A percentile compares a stretch with the other conserved stretches of the same genome.
phyloP scores from a whole-genome alignment of 2,888 invertebrate genomes.

The Odontocerum albicorne region DNA sequence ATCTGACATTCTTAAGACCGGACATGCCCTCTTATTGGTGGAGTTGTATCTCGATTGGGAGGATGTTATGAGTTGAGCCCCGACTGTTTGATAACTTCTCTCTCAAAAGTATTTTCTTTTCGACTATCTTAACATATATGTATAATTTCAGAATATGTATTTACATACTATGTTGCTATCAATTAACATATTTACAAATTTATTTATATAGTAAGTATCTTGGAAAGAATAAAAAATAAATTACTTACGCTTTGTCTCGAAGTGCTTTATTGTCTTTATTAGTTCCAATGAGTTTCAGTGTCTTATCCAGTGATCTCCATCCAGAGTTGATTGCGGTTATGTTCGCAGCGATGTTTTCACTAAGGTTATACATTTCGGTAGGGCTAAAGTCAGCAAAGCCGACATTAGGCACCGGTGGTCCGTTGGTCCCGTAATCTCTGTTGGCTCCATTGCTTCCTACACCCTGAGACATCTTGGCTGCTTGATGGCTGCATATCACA shows the following conservation, averaged over 20 bases:
- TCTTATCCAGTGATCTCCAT: conserved; percentile 70
- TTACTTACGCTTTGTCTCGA: conserved; percentile 64
- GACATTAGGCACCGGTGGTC: conserved; percentile 65
- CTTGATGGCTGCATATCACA: conserved; percentile 21
- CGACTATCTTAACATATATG: too few relatives aligned
- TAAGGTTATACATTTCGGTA: conserved; percentile 75
- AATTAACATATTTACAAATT: too few relatives aligned
- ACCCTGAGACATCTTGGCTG: conserved; percentile 28
- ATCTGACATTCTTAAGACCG: too few relatives aligned
- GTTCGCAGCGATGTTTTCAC: conserved; percentile 80
- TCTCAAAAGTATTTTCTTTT: too few relatives aligned
- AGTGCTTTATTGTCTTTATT: conserved; percentile 69
- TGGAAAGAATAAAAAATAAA: conserved; percentile 18
- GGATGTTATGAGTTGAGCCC: too few relatives aligned
- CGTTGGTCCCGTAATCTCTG: conserved; percentile 33
- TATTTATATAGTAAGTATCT: too few relatives aligned
- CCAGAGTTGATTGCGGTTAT: conserved; percentile 77
- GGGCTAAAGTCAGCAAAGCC: conserved; percentile 71
- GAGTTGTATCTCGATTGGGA: too few relatives aligned
- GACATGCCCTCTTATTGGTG: too few relatives aligned
- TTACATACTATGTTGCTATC: too few relatives aligned
- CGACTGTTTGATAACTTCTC: too few relatives aligned
- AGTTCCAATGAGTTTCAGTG: conserved; percentile 74
- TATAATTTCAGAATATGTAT: too few relatives aligned
- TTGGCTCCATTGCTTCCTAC: conserved; percentile 18